Evolutionary conservation across 2,113 vertebrate species (phyloP), one percentile per base, ranked within the genome.

Genomic region (Meriones unguiculatus): DNA sequence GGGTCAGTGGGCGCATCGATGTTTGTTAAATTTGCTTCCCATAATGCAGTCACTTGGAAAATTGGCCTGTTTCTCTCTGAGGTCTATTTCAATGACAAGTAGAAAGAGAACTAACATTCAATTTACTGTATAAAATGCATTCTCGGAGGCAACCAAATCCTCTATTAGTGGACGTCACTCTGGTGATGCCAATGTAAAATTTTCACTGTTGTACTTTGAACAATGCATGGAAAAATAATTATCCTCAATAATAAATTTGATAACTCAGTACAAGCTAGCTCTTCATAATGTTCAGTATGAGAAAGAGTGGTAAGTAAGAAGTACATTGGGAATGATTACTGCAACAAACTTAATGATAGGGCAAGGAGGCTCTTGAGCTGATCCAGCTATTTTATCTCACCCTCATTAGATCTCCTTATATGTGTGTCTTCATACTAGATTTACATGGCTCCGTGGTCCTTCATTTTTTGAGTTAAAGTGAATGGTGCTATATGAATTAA

Each of bases 401-500:
- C 62, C 54, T 35, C 77, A 41, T 46, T 18, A 30, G 5, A 54
- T 95, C 57, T n/a, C 25, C 57, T 77, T 54, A 32, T 52, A 46
- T 32, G 57, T 52, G 0, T 64, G 7, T 90, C n/a, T 67, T 64
- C 12, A 18, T 52, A 38, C 38, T 54, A 14, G 5, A 30, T 57
- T 89, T 69, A 0, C 64, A 3, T 64, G 93, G 76, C 41, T 65
- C 67, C 67, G n/a, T 52, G n/a, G 3, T 28, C 12, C 35, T 96
- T 93, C 57, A 20, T 57, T 76, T 62, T 88, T 82, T 82, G 38
- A 30, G 57, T 84, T 92, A 80, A 91, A 91, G 41, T 91, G 25
- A 93, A 7, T 24, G 52, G 28, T 52, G 73, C 24, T 22, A 0
- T 70, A 59, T 70, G 65, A 84, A 77, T 84, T 80, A 78, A 93